Base-by-base conservation (phyloP, 2,113 vertebrate genomes). In the Aythya baeri region DNA sequence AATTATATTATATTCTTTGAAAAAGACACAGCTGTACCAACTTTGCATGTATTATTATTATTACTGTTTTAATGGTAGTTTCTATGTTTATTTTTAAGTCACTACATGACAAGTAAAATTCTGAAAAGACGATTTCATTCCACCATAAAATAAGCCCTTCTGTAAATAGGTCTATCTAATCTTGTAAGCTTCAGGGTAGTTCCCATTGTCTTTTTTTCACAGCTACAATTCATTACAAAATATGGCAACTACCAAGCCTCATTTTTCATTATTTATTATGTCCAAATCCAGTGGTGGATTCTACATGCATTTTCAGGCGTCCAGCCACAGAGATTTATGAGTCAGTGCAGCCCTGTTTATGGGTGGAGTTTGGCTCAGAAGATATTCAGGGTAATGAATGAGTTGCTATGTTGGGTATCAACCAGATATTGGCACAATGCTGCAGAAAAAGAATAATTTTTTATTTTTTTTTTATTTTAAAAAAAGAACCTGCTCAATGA, bases 221-320 rank as follows among this genome's bases (percentile, higher is more conserved):
- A 87, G 85, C 82, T 83, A 90, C 85, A 95, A 94, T 97, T 95
- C 88, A 93, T 97, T 96, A 91, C 85, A 90, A 86, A 94, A 91
- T 86, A 89, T 80, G 86, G 91, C 88, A 88, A 88, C 50, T 52
- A 86, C 84, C 62, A 78, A 70, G 83, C 23, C 94, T 94, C 89
- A 95, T 94, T 95, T 93, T 96, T 96, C 95, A 94, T 91, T 95
- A 93, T 94, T 94, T 95, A 93, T 95, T 96, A 82, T 80, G 90
- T 95, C 89, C 86, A 86, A 94, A 88, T 20, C 27, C 54, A 79
- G 70, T 90, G 73, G 89, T 88, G 68, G 70, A 92, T 95, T 94
- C 79, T 85, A 78, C 57, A 80, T 57, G 46, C 36, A 38, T 92
- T 93, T 95, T 87, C 32, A 92, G 62, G 49, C 54, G 54, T 67